Conservation (phyloP, 2,797 vertebrate genomes). For the Sandelia bainsii region DNA sequence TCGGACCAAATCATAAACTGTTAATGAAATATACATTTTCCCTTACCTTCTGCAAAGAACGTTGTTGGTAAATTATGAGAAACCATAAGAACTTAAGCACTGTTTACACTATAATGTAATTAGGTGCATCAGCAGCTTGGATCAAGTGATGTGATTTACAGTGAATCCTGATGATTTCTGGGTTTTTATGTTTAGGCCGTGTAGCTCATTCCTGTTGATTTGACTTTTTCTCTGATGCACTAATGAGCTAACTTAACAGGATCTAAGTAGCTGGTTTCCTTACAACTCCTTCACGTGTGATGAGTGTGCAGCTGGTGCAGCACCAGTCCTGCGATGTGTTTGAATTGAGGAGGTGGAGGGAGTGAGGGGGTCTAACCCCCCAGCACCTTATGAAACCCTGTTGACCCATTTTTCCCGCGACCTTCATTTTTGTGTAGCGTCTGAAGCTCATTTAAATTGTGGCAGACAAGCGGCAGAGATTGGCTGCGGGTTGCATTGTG, state of each 20-base stretch:
- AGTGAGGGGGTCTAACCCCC: conserved; percentile 31
- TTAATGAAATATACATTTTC: neutral
- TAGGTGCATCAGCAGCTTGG: neutral
- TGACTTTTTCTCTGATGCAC: too few species aligned
- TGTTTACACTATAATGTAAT: too few species aligned
- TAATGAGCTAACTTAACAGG: too few species aligned
- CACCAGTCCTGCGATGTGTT: conserved; percentile 19
- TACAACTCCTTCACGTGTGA: conserved; percentile 3
- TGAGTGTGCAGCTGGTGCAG: conserved; percentile 21
- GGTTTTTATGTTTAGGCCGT: neutral
- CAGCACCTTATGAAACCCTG: conserved; percentile 61
- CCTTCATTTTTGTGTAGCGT: conserved; percentile 71
- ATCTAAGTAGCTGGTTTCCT: conserved; percentile 20
- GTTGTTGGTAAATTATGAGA: neutral
- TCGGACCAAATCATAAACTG: neutral
- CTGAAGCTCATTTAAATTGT: conserved; percentile 74
- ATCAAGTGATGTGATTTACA: neutral
- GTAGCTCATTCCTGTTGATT: too few species aligned
- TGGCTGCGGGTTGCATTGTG: conserved; percentile 79
- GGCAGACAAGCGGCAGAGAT: conserved; percentile 48
- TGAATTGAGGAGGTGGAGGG: conserved; percentile 22
- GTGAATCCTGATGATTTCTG: neutral
- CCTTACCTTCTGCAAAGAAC: neutral
- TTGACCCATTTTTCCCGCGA: conserved; percentile 79
- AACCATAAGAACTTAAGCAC: too few species aligned